A percentile compares a stretch with the other conserved stretches of the same genome.
phyloP scores from a whole-genome alignment of 2,888 invertebrate genomes.

The Coenonympha glycerion region DNA sequence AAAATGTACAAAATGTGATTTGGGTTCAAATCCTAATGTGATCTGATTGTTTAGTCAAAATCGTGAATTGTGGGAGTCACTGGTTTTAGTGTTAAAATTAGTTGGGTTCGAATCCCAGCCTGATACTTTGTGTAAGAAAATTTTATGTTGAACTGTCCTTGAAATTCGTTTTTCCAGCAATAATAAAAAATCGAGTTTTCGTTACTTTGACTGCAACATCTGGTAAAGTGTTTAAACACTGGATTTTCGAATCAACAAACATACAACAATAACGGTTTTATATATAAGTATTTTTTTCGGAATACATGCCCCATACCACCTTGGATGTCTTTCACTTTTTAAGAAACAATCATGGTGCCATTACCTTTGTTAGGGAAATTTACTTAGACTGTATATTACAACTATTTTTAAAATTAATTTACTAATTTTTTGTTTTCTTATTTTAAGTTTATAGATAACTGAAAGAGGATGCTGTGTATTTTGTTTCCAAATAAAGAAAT shows the following conservation, averaged over 20 bases:
- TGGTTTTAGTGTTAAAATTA: no score
- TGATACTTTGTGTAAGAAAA: no score
- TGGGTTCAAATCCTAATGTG: no score
- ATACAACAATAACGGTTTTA: constrained; percentile 19
- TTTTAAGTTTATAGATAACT: constrained; percentile 16
- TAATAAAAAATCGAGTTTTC: background rate
- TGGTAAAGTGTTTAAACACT: background rate
- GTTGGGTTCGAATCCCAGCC: constrained; percentile 28
- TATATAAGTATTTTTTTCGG: background rate
- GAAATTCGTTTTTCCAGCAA: background rate
- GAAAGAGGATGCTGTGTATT: constrained; percentile 17
- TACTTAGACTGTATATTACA: constrained; percentile 13
- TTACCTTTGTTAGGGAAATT: constrained; percentile 40
- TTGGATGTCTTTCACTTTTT: constrained; percentile 23
- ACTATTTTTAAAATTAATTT: background rate
- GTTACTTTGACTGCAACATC: background rate
- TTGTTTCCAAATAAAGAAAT: constrained; percentile 26
- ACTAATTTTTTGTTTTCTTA: constrained; percentile 2
- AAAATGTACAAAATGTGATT: no score
- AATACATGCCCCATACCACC: constrained; percentile 17
- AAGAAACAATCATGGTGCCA: constrained; percentile 58
- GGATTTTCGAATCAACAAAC: background rate
- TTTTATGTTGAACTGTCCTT: background rate
- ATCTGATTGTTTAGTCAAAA: no score
- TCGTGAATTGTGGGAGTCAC: no score